A percentile compares a stretch with the other conserved stretches of the same genome.
phyloP scores from a whole-genome alignment of 2,797 vertebrate species.

The Argya squamiceps region DNA sequence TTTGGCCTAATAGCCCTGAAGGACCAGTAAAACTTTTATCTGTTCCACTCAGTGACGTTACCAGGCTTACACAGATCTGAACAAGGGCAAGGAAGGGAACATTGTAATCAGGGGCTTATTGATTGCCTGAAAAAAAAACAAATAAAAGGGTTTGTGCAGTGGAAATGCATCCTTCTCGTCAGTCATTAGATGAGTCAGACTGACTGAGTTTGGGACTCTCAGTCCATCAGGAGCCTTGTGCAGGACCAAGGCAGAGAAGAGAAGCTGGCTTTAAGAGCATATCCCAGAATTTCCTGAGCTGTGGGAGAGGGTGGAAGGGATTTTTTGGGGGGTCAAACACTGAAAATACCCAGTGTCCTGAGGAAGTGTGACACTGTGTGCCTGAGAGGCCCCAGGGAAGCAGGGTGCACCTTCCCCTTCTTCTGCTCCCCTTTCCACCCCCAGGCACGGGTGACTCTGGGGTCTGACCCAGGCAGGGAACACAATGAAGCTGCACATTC shows the following conservation, averaged over 20 bases:
- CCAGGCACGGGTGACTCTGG: rapidly evolving
- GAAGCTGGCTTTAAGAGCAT: rapidly evolving
- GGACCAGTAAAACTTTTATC: constrained; percentile 34
- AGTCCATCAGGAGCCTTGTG: background rate
- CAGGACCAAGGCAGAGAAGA: background rate
- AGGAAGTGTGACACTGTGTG: rapidly evolving
- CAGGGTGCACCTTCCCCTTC: background rate
- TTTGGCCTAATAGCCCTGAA: constrained; percentile 40
- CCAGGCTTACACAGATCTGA: background rate
- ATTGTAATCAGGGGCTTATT: constrained; percentile 10
- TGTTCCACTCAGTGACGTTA: background rate
- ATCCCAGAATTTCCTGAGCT: background rate
- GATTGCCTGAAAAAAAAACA: background rate
- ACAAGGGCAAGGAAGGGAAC: background rate
- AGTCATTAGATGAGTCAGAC: background rate
- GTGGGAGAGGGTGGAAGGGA: background rate
- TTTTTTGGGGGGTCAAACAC: background rate
- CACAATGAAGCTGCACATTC: background rate
- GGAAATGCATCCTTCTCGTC: background rate
- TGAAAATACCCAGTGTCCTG: background rate
- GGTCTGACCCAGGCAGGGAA: background rate
- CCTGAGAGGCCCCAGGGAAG: background rate
- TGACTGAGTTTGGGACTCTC: background rate
- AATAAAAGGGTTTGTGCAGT: background rate
- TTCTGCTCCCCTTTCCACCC: rapidly evolving